These are phyloP conservation scores for Catamblyrhynchus diadema DNA, from an alignment of 2,797 vertebrate species.

Conservation along the genomic window DNA sequence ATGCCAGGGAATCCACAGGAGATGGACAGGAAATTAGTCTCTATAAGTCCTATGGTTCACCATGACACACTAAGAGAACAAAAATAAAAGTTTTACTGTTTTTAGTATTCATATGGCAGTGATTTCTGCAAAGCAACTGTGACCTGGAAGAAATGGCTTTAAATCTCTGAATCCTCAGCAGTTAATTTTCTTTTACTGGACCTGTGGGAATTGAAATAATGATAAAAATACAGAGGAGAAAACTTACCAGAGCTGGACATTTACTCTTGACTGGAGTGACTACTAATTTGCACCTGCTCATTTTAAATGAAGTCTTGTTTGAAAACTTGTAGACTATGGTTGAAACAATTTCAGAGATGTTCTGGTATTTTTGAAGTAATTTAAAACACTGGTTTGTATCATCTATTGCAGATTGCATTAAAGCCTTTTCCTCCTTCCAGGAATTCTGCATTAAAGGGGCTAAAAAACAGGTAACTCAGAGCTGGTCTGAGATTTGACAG, in stretches of 20 bases:
- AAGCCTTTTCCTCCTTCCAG: background rate
- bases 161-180: background rate
- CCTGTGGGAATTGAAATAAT: background rate
- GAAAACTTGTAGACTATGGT: background rate
- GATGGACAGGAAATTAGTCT: background rate
- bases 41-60: fast-evolving
- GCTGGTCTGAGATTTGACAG: background rate
- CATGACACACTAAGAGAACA: background rate
- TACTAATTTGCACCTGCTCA: background rate
- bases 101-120: background rate
- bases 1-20: background rate
- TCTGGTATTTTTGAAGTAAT: background rate
- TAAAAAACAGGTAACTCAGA: background rate
- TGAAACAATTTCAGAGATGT: background rate
- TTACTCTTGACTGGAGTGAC: background rate
- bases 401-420: background rate
- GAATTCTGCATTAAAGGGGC: background rate
- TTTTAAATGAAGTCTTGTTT: background rate
- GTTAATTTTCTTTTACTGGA: background rate
- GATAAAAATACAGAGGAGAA: background rate
- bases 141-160: background rate
- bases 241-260: background rate
- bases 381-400: background rate
- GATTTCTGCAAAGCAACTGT: background rate
- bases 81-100: background rate